These are phyloP conservation scores for Eurois occulta DNA, from an alignment of 2,888 invertebrate genomes.

Conservation along the genomic window DNA sequence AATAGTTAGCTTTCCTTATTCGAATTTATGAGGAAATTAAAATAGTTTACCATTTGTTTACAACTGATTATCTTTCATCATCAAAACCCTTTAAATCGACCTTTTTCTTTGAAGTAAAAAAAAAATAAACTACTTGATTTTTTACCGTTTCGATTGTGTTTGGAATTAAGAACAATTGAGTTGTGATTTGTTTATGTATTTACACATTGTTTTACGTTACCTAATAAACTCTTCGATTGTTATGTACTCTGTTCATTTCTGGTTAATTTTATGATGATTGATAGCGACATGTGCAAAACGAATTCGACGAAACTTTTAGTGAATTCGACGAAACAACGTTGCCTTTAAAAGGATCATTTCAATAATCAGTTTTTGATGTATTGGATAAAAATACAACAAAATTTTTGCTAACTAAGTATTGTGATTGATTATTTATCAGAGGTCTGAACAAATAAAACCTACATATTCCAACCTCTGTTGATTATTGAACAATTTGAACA, in stretches of 20 bases:
- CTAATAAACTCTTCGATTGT: neutral
- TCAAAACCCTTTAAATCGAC: neutral
- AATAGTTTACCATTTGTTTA: neutral
- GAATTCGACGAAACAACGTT: neutral
- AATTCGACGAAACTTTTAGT: neutral
- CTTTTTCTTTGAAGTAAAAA: neutral
- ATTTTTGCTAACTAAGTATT: neutral
- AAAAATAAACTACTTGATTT: neutral
- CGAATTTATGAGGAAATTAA: neutral
- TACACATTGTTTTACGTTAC: neutral
- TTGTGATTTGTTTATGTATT: neutral
- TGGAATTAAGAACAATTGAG: neutral
- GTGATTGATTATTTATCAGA: neutral
- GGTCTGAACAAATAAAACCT: too few relatives aligned
- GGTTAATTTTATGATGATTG: neutral
- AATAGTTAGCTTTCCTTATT: neutral
- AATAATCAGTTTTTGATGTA: neutral
- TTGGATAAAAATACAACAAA: neutral
- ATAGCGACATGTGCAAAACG: neutral
- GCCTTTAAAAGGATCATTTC: neutral
- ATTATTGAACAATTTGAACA: too few relatives aligned
- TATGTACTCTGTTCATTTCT: neutral
- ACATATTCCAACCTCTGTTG: too few relatives aligned
- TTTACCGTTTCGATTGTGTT: neutral
- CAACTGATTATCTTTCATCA: neutral